A percentile compares a stretch with the other conserved stretches of the same genome.
Evolutionary conservation across 1,140 invertebrate species (phyloP).

Genomic region (Bombyx mandarina): DNA sequence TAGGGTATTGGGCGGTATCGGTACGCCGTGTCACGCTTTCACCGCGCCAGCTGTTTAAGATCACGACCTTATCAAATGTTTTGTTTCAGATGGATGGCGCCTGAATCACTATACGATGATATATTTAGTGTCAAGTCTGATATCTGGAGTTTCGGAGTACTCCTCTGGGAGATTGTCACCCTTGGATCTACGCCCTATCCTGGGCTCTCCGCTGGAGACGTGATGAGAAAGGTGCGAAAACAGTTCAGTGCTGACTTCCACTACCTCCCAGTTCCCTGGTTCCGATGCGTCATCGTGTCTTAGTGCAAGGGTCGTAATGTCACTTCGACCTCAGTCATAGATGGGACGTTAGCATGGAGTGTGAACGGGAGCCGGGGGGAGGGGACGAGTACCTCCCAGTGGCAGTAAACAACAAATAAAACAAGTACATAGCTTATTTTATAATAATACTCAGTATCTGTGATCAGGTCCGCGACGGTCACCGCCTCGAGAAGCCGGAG

Average conservation of each 20-base stretch:
- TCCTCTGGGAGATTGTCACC: conserved; percentile 95
- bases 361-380: too few species aligned
- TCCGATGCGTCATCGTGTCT: too few species aligned
- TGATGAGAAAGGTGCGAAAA: conserved; percentile 78
- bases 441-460: neutral
- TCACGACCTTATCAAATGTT: neutral
- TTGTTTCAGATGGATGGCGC: conserved; percentile 89
- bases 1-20: too few species aligned
- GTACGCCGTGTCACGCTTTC: too few species aligned
- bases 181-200: conserved; percentile 92
- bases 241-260: neutral
- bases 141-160: conserved; percentile 93
- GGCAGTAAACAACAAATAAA: neutral
- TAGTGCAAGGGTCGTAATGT: too few species aligned
- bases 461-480: conserved; percentile 82
- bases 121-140: conserved; percentile 93
- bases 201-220: conserved; percentile 86
- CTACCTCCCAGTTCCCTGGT: too few species aligned
- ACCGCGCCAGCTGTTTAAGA: too few species aligned
- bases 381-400: neutral
- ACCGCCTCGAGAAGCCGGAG: conserved; percentile 89
- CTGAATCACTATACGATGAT: conserved; percentile 92
- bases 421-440: neutral
- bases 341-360: too few species aligned
- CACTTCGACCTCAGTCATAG: too few species aligned